A percentile compares a stretch with the other conserved stretches of the same genome.
These are phyloP conservation scores for Hypercompe scribonia DNA, from an alignment of 2,888 invertebrate genomes.

Conservation along the genomic window DNA sequence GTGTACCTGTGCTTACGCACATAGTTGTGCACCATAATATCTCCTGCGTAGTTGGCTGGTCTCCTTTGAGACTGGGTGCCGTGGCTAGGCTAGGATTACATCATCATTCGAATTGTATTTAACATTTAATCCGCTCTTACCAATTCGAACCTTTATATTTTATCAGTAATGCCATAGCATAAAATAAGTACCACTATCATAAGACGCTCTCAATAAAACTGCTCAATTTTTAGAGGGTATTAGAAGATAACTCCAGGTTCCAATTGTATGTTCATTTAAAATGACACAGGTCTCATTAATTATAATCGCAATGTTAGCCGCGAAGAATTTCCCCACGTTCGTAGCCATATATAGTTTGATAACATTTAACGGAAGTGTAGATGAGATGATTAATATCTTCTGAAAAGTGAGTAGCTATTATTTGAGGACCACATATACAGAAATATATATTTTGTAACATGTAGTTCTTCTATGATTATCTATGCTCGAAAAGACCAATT, in stretches of 20 bases:
- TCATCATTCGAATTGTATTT: conserved; percentile 9
- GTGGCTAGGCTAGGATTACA: no score
- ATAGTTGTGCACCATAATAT: no score
- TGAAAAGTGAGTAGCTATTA: conserved; percentile 4
- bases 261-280: neutral
- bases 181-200: conserved; percentile 21
- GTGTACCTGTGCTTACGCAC: no score
- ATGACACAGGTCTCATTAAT: neutral
- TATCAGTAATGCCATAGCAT: conserved; percentile 26
- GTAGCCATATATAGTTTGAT: neutral
- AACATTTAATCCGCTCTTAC: conserved; percentile 33
- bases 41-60: no score
- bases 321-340: neutral
- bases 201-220: conserved; percentile 6
- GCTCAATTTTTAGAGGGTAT: conserved; percentile 11
- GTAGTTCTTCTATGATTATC: conserved; percentile 38
- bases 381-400: neutral
- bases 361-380: neutral
- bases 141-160: conserved; percentile 36
- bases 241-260: neutral
- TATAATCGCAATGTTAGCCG: neutral
- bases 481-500: conserved; percentile 53
- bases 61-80: no score
- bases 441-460: conserved; percentile 38
- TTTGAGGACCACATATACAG: neutral